Conservation (phyloP, 2,888 invertebrate genomes). For the Apamea anceps region DNA sequence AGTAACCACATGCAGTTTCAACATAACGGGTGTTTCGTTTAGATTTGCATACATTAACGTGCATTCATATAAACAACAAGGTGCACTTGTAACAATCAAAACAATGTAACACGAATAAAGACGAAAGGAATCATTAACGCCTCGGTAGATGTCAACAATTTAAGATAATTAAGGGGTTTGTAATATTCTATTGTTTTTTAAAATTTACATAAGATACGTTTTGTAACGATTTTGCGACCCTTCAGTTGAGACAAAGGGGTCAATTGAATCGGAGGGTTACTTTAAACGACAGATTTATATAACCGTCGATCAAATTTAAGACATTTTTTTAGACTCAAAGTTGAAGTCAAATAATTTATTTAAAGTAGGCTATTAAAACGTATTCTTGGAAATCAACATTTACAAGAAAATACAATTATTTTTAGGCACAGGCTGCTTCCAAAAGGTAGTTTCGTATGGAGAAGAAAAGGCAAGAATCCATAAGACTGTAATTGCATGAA, state of each 20-base stretch:
- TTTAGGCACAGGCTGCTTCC: too few relatives aligned
- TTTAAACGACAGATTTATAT: conserved; percentile 20
- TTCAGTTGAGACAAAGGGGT: conserved; percentile 56
- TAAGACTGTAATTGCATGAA: neutral
- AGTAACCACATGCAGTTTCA: conserved; percentile 71
- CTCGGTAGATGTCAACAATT: conserved; percentile 75
- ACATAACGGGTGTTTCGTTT: conserved; percentile 71
- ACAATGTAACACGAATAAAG: conserved; percentile 71
- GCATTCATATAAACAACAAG: conserved; percentile 62
- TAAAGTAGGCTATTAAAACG: neutral
- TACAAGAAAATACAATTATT: too few relatives aligned
- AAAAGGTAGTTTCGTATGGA: neutral
- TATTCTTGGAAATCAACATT: too few relatives aligned
- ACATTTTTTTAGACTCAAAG: neutral
- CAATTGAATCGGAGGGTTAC: conserved; percentile 13
- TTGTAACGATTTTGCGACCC: conserved; percentile 60
- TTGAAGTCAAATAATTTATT: neutral
- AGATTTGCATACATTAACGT: conserved; percentile 79
- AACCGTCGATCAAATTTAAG: conserved; percentile 1
- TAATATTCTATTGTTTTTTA: conserved; percentile 70
- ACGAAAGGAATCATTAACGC: conserved; percentile 77
- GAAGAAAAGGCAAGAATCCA: neutral
- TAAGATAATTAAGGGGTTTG: conserved; percentile 75
- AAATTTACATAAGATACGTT: conserved; percentile 70
- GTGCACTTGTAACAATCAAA: conserved; percentile 83